Evolutionary conservation across 2,797 vertebrate species (phyloP), one percentile per base, ranked within the genome.

Genomic region (Micromesistius poutassou): DNA sequence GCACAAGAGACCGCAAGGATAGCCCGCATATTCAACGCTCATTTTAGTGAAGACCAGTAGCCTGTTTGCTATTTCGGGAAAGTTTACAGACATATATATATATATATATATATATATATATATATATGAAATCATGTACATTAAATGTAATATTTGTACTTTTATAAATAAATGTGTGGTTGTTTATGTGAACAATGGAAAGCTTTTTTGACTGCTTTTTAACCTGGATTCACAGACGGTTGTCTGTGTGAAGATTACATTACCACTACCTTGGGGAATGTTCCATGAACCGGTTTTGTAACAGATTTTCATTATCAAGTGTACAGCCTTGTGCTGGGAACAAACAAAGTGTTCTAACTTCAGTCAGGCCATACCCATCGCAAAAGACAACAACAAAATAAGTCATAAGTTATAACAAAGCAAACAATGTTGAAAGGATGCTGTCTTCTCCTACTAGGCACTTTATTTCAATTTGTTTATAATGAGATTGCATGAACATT

Each of bases 1-100:
- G 94, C 82, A 81, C 86, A 88, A 80, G 92, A 94, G 81, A 93
- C 93, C 0, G 91, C 92, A 76, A 91, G 94, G 85, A 94, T 94
- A 76, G 92, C 94, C 36, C 91, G 93, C 78, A 95, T 95, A 80
- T 95, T 95, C 85, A 79, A 92, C 33, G 82, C 92, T 78, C 89
- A 87, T 77, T 94, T 93, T 81, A 87, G 90, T 72, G 82, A 91
- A 28, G 78, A 30, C 72, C 28, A 76, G 62, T 91, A 90, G 72
- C 50, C 10, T 73, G 4, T 25, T 71, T 71, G 9, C 3, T 12
- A 16, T 31, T 16, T 35, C 33, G 16, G 30, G 77, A 30, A 14
- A 78, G 30, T 71, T 30, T 40, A 14, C 14, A 4, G 35, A 31
- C 2, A 36, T 33, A 28, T 70, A 5, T 70, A 30, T 71, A 30